Evolutionary conservation across 1,140 invertebrate genomes (phyloP).

Genomic region (Rhynchophorus ferrugineus): DNA sequence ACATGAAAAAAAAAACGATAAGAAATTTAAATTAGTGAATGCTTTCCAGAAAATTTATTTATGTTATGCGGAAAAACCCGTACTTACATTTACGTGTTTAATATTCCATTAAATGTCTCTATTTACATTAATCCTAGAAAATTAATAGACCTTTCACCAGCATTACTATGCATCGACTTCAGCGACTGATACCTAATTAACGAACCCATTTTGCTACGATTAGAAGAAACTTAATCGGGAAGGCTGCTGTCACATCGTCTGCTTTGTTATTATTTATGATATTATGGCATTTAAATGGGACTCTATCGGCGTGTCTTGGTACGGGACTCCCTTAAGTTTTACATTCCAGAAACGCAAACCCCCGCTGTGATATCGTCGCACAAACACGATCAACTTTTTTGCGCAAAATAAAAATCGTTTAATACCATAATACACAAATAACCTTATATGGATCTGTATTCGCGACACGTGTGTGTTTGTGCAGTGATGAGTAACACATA

Average conservation of each 20-base stretch:
- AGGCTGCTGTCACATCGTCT: constrained; percentile 5
- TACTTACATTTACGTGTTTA: too few species aligned
- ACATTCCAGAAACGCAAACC: constrained; percentile 16
- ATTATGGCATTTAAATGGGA: constrained; percentile 11
- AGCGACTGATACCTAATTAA: constrained; percentile 13
- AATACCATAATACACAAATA: too few species aligned
- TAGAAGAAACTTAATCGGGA: neutral
- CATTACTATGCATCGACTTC: constrained; percentile 1
- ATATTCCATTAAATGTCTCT: too few species aligned
- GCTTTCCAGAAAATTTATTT: too few species aligned
- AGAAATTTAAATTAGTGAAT: too few species aligned
- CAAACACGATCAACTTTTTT: constrained; percentile 6
- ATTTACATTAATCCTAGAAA: too few species aligned
- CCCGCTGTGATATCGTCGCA: constrained; percentile 14
- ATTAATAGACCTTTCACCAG: neutral
- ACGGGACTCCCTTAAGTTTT: constrained; percentile 17
- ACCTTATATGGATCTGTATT: too few species aligned
- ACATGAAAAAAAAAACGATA: too few species aligned
- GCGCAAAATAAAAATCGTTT: neutral
- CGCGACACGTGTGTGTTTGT: too few species aligned
- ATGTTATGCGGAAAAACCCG: too few species aligned
- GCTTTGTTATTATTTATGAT: constrained; percentile 19
- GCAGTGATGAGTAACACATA: too few species aligned
- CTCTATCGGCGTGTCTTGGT: constrained; percentile 23
- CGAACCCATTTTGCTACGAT: constrained; percentile 9